These are phyloP conservation scores for Drosophila neocordata DNA, from an alignment of 1,140 invertebrate species.

Conservation along the genomic window DNA sequence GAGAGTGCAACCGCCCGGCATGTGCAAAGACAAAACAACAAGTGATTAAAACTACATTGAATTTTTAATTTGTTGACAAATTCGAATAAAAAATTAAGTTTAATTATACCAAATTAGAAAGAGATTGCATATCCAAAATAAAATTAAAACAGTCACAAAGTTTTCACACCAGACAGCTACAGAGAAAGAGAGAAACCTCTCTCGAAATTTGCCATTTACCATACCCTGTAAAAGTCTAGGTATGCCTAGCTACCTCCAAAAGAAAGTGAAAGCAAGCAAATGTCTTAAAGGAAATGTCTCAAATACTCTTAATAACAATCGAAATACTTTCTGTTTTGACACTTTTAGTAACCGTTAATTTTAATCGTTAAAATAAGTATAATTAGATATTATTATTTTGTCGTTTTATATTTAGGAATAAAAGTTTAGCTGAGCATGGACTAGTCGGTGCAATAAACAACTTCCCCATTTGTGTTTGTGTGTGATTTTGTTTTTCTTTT, in stretches of 20 bases:
- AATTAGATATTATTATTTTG: too few species aligned
- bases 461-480: neutral
- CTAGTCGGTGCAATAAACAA: neutral
- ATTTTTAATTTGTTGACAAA: neutral
- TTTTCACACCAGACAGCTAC: neutral
- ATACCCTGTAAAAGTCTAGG: neutral
- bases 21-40: slow-evolving; percentile 57
- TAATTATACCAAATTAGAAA: neutral
- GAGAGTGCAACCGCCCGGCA: slow-evolving; percentile 51
- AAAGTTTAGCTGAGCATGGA: neutral
- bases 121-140: neutral
- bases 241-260: neutral
- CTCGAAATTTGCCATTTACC: neutral
- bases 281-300: too few species aligned
- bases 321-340: too few species aligned
- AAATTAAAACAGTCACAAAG: neutral
- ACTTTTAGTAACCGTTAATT: too few species aligned
- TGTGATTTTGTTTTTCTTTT: slow-evolving; percentile 15
- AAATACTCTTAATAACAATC: too few species aligned
- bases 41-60: slow-evolving; percentile 47
- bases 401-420: neutral
- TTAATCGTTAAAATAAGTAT: too few species aligned
- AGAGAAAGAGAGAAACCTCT: neutral
- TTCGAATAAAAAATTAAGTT: neutral
- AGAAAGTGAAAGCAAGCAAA: too few species aligned